phyloP scores from a whole-genome alignment of 2,888 invertebrate species.

The Aphodius sticticus region DNA sequence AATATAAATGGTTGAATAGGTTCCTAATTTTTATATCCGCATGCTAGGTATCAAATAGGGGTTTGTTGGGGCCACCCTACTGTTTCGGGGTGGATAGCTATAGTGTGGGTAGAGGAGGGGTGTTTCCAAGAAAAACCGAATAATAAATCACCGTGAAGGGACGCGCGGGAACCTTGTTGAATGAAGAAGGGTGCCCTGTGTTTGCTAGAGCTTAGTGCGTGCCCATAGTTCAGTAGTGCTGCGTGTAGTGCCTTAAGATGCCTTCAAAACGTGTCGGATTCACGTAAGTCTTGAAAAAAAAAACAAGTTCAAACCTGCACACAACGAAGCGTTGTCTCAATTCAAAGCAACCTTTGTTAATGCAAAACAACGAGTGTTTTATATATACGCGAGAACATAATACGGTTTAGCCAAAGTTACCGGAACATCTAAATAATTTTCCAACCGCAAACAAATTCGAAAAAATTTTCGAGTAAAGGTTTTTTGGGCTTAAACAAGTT shows the following conservation, averaged over 20 bases:
- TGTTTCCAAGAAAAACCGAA: not conserved
- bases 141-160: not conserved
- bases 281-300: not conserved
- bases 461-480: too few species aligned
- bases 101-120: not conserved
- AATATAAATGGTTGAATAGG: not conserved
- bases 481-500: too few species aligned
- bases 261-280: not conserved
- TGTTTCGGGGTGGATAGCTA: not conserved
- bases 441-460: too few species aligned
- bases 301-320: too few species aligned
- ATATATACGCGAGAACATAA: too few species aligned
- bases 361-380: too few species aligned
- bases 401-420: too few species aligned
- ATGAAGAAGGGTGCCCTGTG: not conserved
- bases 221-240: not conserved
- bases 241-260: not conserved
- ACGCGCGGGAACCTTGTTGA: not conserved
- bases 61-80: not conserved
- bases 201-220: not conserved
- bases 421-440: too few species aligned
- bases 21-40: not conserved
- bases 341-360: too few species aligned
- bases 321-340: too few species aligned
- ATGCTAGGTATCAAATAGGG: not conserved